These are phyloP conservation scores for Anisognathus igniventris DNA, from an alignment of 2,797 vertebrate species.

Conservation along the genomic window DNA sequence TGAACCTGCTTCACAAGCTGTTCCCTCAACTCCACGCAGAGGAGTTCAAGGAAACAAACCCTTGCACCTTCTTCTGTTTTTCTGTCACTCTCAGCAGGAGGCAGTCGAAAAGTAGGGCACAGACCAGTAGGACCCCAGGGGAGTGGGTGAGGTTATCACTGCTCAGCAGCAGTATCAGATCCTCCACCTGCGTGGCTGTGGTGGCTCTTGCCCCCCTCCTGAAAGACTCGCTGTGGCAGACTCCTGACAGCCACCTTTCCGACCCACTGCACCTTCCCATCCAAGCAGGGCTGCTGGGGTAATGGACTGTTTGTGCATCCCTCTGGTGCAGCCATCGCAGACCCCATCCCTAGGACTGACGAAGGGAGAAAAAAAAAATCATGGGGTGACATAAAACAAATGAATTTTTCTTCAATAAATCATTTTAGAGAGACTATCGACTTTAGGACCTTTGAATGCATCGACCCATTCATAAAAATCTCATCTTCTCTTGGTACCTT, in stretches of 20 bases:
- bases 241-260: background rate
- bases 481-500: conserved; percentile 26
- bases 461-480: conserved; percentile 51
- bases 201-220: background rate
- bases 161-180: background rate
- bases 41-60: background rate
- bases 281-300: background rate
- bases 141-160: background rate
- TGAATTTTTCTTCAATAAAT: conserved; percentile 56
- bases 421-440: conserved; percentile 34
- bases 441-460: conserved; percentile 38
- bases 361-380: background rate
- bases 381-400: conserved; percentile 1
- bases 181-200: background rate
- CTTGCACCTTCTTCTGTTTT: background rate
- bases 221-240: background rate
- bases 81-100: background rate
- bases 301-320: background rate
- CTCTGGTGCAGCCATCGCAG: background rate
- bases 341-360: background rate
- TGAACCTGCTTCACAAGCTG: background rate
- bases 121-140: background rate
- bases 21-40: background rate
- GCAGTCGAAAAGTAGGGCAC: background rate
- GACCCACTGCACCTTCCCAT: background rate